Evolutionary conservation across 2,888 invertebrate species (phyloP), one percentile per base, ranked within the genome.

Genomic region (Omphaloscelis lunosa): DNA sequence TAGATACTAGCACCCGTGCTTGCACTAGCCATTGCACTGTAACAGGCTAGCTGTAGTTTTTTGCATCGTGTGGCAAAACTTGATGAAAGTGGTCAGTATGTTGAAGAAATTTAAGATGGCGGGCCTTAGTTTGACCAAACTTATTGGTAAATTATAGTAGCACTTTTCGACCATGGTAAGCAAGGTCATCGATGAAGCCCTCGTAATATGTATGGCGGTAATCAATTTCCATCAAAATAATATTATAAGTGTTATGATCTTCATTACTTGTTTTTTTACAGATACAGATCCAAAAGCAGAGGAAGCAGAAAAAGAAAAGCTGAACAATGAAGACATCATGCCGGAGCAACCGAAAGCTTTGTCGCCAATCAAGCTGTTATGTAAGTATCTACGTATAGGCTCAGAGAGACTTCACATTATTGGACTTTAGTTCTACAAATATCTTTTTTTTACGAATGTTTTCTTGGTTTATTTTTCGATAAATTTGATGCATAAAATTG

Each of bases 281-380:
- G 95, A 94, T 48, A 83, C 81, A 11, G 92, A 91, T 15, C 84
- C 84, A 2, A 94, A 93, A 82, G 86, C 84, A 12, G 93, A 93
- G 34, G 94, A 94, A 67, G 86, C 92, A 0, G 95, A 95, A 63
- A 95, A 94, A 73, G 94, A 95, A 70, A 95, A 94, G 75, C 75
- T 95, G 0, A 93, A 93, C 8, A 48, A 84, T 0, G 91, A 93
- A 53, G 85, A 89, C 9, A 59, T 81, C 0, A 79, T 79, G 3
- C 83, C 81, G 0, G 90, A 90, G 53, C 83, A 88, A 20, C 86
- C 84, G 20, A 85, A 89, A 29, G 90, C 90, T 41, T 89, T 91
- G 77, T 93, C 95, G 0, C 65, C 94, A 0, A 81, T 94, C 9
- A 95, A 93, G 82, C 75, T 92, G 39, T 82, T 96, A 71, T 93